Evolutionary conservation across 1,140 invertebrate species (phyloP), one percentile per base, ranked within the genome.

Genomic region (Eciton burchellii): DNA sequence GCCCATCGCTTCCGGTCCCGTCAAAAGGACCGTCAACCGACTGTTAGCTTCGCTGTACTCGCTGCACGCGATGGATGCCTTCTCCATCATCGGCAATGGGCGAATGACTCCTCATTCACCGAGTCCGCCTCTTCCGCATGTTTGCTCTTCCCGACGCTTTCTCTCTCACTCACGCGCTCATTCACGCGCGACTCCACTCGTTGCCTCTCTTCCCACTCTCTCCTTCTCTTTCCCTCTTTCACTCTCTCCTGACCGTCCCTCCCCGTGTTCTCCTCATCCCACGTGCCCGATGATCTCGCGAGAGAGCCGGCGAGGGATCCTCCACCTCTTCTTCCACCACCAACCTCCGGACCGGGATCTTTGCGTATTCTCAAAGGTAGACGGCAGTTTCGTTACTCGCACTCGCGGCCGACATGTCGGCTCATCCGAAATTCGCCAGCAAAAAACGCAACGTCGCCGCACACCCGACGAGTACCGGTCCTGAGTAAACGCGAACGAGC

Each of bases 311-410:
- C 12, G 84, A 73, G 83, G 57, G 72, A 76, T 57, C 49, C 79
- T 70, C 49, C 35, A 66, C 74, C 74, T 74, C 63, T 77, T 83
- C 72, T 85, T 6, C 84, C 86, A 85, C 77, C 63, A 54, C 66
- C 54, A 45, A 71, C 47, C 74, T 54, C 54, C 52, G 66, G 66
- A 57, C 57, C 60, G 65, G 62, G 79, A 72, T 43, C 57, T 49
- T 35, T 26, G 59, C 47, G 73, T 70, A 85, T 72, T 47, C 70
- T n/a, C 9, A 56, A 71, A 81, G 81, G 52, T 82, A 57, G 19
- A 19, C 49, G 71, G 68, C 52, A 57, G 81, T 68, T 81, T 84
- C 83, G 84, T 81, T 76, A 72, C 65, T 81, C 82, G 85, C 66
- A 76, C 57, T 68, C 72, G 68, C 70, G 12, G 35, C 52, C 63